phyloP scores from a whole-genome alignment of 2,113 vertebrate species.

The Glareola pratincola region DNA sequence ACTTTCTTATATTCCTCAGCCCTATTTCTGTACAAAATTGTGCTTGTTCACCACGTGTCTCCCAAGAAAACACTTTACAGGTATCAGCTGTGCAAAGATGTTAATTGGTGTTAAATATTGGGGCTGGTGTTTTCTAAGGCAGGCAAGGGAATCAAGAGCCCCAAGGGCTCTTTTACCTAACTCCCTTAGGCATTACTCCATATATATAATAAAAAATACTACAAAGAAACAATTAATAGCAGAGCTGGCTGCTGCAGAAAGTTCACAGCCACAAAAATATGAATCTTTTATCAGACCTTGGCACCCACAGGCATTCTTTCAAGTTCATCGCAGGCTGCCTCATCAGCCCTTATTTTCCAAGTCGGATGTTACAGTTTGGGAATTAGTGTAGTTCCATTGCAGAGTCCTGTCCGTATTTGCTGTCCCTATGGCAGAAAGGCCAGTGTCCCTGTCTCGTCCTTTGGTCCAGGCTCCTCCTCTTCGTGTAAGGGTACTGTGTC shows the following conservation, averaged over 20 bases:
- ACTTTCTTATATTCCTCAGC: not conserved
- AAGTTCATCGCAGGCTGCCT: not conserved
- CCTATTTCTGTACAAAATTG: not conserved
- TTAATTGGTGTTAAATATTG: not conserved
- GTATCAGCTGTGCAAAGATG: not conserved
- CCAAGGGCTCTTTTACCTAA: not conserved
- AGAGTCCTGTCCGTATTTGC: not conserved
- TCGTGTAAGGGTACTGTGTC: not conserved
- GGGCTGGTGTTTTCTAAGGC: not conserved
- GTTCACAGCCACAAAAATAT: not conserved
- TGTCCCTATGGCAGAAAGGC: not conserved
- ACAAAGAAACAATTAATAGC: not conserved
- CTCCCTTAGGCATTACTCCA: not conserved
- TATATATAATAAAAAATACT: not conserved
- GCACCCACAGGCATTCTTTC: not conserved
- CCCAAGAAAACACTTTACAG: not conserved
- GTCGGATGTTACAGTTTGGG: not conserved
- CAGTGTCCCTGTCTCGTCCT: not conserved
- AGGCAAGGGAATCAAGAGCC: not conserved
- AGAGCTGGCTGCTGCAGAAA: not conserved
- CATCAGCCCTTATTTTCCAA: not conserved
- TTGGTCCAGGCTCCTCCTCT: not conserved
- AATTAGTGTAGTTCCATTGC: not conserved
- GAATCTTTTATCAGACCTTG: not conserved
- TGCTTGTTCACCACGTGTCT: not conserved